Evolutionary conservation across 2,797 vertebrate species (phyloP).

Genomic region (Microchirus variegatus): DNA sequence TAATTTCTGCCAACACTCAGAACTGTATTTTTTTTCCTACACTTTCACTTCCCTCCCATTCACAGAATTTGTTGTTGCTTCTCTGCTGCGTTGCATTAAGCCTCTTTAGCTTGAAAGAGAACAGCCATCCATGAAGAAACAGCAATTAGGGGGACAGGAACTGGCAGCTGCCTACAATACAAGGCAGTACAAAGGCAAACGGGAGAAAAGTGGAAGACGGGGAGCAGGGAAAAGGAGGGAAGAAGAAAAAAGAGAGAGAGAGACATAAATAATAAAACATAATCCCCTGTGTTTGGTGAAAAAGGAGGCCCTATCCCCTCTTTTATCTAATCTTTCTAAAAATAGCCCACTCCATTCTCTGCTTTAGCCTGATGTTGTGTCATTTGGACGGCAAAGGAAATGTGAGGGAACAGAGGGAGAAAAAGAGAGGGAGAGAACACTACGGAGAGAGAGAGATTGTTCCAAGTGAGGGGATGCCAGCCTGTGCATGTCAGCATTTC

Average conservation of each 20-base stretch:
- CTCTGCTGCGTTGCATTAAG: slow-evolving; percentile 26
- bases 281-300: slow-evolving; percentile 42
- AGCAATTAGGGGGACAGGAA: slow-evolving; percentile 47
- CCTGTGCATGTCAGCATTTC: slow-evolving; percentile 63
- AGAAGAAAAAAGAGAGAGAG: slow-evolving; percentile 16
- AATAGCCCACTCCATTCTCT: slow-evolving; percentile 50
- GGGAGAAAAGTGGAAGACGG: slow-evolving; percentile 8
- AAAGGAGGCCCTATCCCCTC: slow-evolving; percentile 16
- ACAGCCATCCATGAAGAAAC: slow-evolving; percentile 44
- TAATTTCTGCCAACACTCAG: slow-evolving; percentile 11
- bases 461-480: slow-evolving; percentile 64
- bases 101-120: slow-evolving; percentile 43
- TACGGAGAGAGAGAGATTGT: slow-evolving; percentile 34
- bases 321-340: slow-evolving; percentile 53
- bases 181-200: slow-evolving; percentile 17
- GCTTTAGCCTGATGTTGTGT: slow-evolving; percentile 33
- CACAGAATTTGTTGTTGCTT: slow-evolving; percentile 14
- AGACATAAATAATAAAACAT: slow-evolving; percentile 46
- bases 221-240: slow-evolving; percentile 10
- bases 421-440: slow-evolving; percentile 11
- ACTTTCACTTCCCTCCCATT: background rate
- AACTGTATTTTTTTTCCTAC: background rate
- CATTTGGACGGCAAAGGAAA: slow-evolving; percentile 42
- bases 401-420: slow-evolving; percentile 12
- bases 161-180: slow-evolving; percentile 32